Percentiles rank a stretch among this genome's conserved stretches.
Evolutionary conservation across 2,113 vertebrate genomes (phyloP).

Genomic region (Dipodomys merriami): DNA sequence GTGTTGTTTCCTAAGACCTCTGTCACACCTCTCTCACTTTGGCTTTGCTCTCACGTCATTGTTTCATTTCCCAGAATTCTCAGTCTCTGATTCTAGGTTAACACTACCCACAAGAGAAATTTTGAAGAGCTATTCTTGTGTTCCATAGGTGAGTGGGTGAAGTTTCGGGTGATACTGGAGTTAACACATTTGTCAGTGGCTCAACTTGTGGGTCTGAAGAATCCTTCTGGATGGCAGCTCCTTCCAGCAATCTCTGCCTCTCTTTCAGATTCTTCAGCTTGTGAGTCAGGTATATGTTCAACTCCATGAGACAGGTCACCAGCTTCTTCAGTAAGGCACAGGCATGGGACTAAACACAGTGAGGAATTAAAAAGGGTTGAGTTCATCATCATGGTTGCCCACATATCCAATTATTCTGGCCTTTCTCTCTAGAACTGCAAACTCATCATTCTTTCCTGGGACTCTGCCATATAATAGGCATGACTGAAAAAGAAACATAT

Average conservation of each 20-base stretch:
- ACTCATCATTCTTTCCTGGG: neutral
- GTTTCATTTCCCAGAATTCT: neutral
- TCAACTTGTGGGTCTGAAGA: neutral
- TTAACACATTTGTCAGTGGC: neutral
- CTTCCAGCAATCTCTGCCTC: neutral
- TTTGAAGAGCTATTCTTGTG: neutral
- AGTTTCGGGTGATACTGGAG: neutral
- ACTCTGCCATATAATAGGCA: neutral
- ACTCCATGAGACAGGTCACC: neutral
- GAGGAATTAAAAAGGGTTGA: neutral
- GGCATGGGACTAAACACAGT: neutral
- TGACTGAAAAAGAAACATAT: neutral
- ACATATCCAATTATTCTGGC: fast-evolving
- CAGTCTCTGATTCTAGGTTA: neutral
- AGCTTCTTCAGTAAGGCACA: neutral
- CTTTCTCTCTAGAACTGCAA: neutral
- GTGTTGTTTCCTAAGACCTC: neutral
- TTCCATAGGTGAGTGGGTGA: neutral
- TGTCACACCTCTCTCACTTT: neutral
- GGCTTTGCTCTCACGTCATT: neutral
- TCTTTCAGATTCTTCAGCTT: neutral
- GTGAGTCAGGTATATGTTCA: neutral
- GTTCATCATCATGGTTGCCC: neutral
- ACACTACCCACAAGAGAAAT: neutral
- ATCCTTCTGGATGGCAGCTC: fast-evolving